Percentiles rank a stretch among this genome's conserved stretches.
Conservation (phyloP, 2,113 vertebrate species). For the Paedocypris sp. region DNA sequence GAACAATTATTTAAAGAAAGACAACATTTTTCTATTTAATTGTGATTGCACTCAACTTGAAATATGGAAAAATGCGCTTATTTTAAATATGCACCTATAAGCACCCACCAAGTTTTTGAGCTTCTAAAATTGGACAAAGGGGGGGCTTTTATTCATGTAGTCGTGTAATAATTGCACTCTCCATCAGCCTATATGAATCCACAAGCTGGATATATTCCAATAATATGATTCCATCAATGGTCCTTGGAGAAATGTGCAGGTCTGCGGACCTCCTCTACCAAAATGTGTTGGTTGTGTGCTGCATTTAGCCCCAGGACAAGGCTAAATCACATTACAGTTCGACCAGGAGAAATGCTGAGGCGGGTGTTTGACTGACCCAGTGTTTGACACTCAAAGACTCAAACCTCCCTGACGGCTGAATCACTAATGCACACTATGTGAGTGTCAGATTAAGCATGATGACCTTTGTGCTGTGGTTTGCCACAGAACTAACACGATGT, state of each 20-base stretch:
- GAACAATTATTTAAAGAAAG: no score
- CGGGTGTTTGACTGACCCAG: neutral
- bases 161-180: no score
- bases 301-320: slow-evolving; percentile 9
- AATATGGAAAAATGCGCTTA: no score
- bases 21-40: no score
- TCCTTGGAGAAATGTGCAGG: neutral
- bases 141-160: no score
- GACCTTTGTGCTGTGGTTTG: neutral
- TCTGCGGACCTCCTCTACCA: neutral
- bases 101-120: no score
- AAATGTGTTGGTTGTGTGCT: neutral
- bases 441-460: slow-evolving; percentile 5
- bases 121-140: no score
- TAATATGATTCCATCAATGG: neutral
- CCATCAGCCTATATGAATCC: no score
- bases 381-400: neutral
- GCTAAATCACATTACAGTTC: slow-evolving; percentile 16
- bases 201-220: no score
- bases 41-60: no score
- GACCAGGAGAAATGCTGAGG: slow-evolving; percentile 2
- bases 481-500: neutral
- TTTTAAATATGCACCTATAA: no score
- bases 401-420: neutral
- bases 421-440: neutral